phyloP scores from a whole-genome alignment of 2,797 vertebrate species.

The Sternotherus odoratus region DNA sequence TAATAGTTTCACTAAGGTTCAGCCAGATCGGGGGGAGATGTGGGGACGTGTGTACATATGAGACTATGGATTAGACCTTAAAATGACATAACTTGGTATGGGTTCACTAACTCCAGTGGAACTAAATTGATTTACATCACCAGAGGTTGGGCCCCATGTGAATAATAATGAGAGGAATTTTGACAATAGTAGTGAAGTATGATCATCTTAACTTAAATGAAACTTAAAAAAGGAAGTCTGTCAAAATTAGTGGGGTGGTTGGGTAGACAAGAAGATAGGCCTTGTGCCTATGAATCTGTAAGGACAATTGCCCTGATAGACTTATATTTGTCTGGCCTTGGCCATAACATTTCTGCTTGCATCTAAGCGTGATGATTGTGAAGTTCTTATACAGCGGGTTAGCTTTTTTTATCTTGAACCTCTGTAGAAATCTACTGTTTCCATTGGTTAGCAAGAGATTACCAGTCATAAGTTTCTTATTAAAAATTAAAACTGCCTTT shows the following conservation, averaged over 20 bases:
- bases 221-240: too few relatives aligned
- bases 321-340: background rate
- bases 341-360: background rate
- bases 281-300: background rate
- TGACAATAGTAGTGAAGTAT: background rate
- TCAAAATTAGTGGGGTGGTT: background rate
- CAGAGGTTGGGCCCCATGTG: background rate
- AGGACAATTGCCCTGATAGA: background rate
- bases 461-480: background rate
- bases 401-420: background rate
- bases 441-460: background rate
- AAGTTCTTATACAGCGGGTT: background rate
- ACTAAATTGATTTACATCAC: background rate
- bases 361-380: background rate
- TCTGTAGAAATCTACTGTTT: slow-evolving; percentile 19
- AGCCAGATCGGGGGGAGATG: too few relatives aligned
- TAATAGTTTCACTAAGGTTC: too few relatives aligned
- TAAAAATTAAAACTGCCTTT: slow-evolving; percentile 10
- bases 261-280: background rate
- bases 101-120: background rate
- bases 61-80: too few relatives aligned
- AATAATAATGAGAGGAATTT: background rate
- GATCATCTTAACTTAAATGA: background rate
- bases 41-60: too few relatives aligned
- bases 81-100: background rate